Conservation (phyloP, 2,797 vertebrate genomes). For the Rhinichthys osculus region DNA sequence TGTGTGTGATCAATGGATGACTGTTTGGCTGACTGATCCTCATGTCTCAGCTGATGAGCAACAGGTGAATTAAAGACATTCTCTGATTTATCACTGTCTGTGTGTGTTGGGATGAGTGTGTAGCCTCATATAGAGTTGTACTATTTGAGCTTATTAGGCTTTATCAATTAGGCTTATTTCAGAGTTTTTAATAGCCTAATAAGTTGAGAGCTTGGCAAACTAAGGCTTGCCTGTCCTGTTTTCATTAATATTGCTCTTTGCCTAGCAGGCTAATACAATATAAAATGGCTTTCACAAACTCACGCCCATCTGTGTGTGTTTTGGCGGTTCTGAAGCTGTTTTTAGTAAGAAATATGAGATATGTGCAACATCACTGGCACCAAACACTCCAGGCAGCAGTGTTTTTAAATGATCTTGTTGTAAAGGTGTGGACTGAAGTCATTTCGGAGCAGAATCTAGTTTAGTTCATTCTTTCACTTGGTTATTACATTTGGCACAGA, state of each 20-base stretch:
- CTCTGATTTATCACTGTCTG: not conserved
- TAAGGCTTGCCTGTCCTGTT: not conserved
- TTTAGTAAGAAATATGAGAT: not conserved
- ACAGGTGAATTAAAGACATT: not conserved
- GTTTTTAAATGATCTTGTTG: not conserved
- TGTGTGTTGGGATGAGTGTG: conserved; percentile 4
- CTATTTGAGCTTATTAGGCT: too few relatives aligned
- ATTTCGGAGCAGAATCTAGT: conserved; percentile 9
- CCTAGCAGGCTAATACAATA: not conserved
- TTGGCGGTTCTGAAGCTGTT: not conserved
- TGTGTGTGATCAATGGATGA: conserved; percentile 12
- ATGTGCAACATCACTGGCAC: not conserved
- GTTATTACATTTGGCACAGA: not conserved
- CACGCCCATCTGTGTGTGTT: not conserved
- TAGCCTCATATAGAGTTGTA: not conserved
- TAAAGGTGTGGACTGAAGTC: not conserved
- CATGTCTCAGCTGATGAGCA: conserved; percentile 1
- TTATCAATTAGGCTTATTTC: not conserved
- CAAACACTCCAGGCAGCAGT: not conserved
- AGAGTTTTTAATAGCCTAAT: not conserved
- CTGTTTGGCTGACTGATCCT: conserved; percentile 7
- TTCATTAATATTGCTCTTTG: not conserved
- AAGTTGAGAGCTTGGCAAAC: not conserved
- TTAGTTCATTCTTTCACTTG: conserved; percentile 12
- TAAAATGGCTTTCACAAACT: not conserved